phyloP scores from a whole-genome alignment of 2,888 invertebrate species.

The Aspidiotus rigidus region DNA sequence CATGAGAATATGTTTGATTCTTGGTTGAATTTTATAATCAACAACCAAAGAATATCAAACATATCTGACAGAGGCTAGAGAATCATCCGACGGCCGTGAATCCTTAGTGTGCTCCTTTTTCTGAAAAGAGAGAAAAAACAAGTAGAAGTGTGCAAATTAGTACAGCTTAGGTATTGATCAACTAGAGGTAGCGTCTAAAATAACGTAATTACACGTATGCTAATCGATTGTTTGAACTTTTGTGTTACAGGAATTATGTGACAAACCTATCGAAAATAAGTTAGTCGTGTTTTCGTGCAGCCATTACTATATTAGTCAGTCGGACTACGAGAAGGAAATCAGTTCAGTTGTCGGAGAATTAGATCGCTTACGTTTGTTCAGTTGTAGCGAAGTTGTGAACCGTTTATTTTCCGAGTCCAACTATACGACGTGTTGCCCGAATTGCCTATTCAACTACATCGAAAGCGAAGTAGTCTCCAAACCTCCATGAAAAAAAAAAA shows the following conservation, averaged over 20 bases:
- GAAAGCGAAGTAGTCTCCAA: conserved; percentile 10
- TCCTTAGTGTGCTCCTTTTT: too few relatives aligned
- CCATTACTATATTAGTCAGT: conserved; percentile 19
- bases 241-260: conserved; percentile 18
- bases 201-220: too few relatives aligned
- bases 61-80: conserved; percentile 33
- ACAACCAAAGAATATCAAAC: conserved; percentile 35
- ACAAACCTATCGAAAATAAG: conserved; percentile 19
- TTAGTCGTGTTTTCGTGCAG: conserved; percentile 29
- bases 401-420: conserved; percentile 11
- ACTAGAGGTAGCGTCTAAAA: too few relatives aligned
- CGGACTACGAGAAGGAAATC: conserved; percentile 22
- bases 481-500: too few relatives aligned
- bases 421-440: conserved; percentile 27
- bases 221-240: not conserved
- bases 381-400: conserved; percentile 20
- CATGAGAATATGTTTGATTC: conserved; percentile 35
- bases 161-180: too few relatives aligned
- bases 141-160: too few relatives aligned
- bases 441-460: conserved; percentile 24
- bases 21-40: conserved; percentile 28
- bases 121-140: too few relatives aligned
- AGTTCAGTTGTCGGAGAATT: conserved; percentile 5
- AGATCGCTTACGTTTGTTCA: conserved; percentile 17
- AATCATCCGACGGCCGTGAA: not conserved